Percentiles rank a stretch among this genome's conserved stretches.
These are phyloP conservation scores for Dascillus cervinus DNA, from an alignment of 2,888 invertebrate genomes.

Conservation along the genomic window DNA sequence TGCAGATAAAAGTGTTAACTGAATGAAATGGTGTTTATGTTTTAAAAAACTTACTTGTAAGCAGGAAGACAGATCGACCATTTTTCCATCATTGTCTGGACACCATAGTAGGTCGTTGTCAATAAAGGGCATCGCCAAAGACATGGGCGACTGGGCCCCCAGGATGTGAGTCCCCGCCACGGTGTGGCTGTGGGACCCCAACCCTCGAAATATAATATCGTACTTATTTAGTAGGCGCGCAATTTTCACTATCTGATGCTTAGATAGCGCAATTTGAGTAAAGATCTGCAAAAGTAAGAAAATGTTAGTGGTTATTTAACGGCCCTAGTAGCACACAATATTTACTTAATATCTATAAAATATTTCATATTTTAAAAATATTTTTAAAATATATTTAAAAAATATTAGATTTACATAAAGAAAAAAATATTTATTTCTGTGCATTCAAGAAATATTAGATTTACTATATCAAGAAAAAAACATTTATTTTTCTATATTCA, in stretches of 20 bases:
- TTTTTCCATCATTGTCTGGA: conserved; percentile 90
- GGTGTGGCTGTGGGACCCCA: conserved; percentile 41
- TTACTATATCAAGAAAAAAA: too few species aligned
- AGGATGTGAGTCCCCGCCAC: conserved; percentile 60
- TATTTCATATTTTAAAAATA: too few species aligned
- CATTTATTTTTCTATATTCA: too few species aligned
- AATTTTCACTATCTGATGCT: conserved; percentile 10
- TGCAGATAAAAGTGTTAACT: conserved; percentile 28
- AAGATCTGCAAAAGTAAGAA: conserved; percentile 9
- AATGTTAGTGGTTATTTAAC: too few species aligned
- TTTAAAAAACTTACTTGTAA: conserved; percentile 60
- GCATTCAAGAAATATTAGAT: too few species aligned
- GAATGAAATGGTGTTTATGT: neutral
- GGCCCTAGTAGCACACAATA: too few species aligned
- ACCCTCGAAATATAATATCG: conserved; percentile 2
- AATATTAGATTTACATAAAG: too few species aligned
- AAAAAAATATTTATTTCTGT: too few species aligned
- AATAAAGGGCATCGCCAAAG: conserved; percentile 89
- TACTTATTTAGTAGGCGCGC: conserved; percentile 5
- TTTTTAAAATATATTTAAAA: too few species aligned
- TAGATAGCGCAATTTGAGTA: conserved; percentile 6
- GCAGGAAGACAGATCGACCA: conserved; percentile 85
- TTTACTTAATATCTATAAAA: too few species aligned
- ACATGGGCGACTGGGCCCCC: conserved; percentile 48
- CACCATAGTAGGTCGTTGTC: conserved; percentile 93